Evolutionary conservation across 2,113 vertebrate genomes (phyloP).

Genomic region (Picathartes gymnocephalus): DNA sequence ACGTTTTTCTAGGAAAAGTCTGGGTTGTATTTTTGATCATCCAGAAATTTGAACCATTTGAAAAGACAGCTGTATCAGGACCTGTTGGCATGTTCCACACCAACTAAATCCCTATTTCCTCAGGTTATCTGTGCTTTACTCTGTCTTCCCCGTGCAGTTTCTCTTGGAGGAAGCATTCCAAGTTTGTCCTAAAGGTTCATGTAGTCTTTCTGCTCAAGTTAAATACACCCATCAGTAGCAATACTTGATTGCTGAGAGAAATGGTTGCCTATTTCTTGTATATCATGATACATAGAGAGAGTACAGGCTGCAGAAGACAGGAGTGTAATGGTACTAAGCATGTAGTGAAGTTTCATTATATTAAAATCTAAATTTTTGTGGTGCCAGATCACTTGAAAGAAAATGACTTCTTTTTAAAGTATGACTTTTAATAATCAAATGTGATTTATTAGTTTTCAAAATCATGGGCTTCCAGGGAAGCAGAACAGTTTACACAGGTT

Average conservation of each 20-base stretch:
- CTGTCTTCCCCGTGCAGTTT: neutral
- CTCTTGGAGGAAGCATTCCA: neutral
- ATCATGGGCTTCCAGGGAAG: neutral
- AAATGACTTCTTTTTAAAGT: neutral
- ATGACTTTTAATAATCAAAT: neutral
- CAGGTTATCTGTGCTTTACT: neutral
- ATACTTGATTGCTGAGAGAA: neutral
- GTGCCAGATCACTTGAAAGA: neutral
- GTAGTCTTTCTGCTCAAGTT: neutral
- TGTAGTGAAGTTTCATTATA: neutral
- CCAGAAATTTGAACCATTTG: neutral
- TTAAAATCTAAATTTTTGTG: neutral
- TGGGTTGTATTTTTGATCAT: neutral
- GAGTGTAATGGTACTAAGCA: neutral
- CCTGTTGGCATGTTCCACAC: neutral
- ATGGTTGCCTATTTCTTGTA: neutral
- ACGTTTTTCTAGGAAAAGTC: neutral
- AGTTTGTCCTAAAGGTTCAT: neutral
- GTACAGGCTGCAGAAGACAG: neutral
- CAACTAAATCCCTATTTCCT: neutral
- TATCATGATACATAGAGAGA: neutral
- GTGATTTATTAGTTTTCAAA: neutral
- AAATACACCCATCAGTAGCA: neutral
- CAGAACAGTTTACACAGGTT: neutral
- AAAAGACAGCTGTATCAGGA: neutral